Conservation (phyloP, 2,888 invertebrate species). For the Drosophila incognita region DNA sequence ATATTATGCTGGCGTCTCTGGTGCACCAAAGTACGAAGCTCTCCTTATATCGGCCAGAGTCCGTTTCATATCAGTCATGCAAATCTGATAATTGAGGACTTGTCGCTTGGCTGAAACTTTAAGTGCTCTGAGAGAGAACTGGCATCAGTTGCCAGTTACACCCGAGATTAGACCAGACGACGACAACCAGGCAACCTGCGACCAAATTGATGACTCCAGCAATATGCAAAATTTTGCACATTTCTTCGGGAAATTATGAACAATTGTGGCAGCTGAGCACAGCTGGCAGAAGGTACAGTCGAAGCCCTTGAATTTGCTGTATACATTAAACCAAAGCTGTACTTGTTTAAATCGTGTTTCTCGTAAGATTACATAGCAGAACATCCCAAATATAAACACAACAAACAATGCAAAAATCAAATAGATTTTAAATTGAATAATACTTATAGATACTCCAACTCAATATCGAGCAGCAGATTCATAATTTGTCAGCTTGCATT, state of each 20-base stretch:
- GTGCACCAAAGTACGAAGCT: slow-evolving; percentile 15
- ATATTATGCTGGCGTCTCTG: slow-evolving; percentile 65
- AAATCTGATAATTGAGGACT: slow-evolving; percentile 81
- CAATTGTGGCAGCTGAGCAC: slow-evolving; percentile 48
- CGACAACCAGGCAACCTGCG: slow-evolving; percentile 24
- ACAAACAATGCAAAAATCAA: neutral
- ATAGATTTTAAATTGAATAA: slow-evolving; percentile 23
- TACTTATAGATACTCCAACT: neutral
- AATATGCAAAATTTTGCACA: slow-evolving; percentile 56
- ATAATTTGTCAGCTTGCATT: slow-evolving; percentile 77
- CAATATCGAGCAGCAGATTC: slow-evolving; percentile 55
- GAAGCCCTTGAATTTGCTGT: neutral
- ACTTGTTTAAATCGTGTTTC: neutral
- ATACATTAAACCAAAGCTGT: neutral
- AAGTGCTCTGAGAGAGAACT: slow-evolving; percentile 54
- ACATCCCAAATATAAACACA: neutral
- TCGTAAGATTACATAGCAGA: neutral
- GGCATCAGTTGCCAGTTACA: slow-evolving; percentile 26
- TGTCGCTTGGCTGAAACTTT: slow-evolving; percentile 73
- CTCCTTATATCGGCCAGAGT: slow-evolving; percentile 29
- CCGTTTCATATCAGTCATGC: slow-evolving; percentile 71
- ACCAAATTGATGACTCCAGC: slow-evolving; percentile 67
- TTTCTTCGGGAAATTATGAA: slow-evolving; percentile 52
- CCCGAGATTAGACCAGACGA: slow-evolving; percentile 56
- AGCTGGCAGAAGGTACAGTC: slow-evolving; percentile 27